These are phyloP conservation scores for Anaspis maculata DNA, from an alignment of 2,888 invertebrate genomes.

Conservation along the genomic window DNA sequence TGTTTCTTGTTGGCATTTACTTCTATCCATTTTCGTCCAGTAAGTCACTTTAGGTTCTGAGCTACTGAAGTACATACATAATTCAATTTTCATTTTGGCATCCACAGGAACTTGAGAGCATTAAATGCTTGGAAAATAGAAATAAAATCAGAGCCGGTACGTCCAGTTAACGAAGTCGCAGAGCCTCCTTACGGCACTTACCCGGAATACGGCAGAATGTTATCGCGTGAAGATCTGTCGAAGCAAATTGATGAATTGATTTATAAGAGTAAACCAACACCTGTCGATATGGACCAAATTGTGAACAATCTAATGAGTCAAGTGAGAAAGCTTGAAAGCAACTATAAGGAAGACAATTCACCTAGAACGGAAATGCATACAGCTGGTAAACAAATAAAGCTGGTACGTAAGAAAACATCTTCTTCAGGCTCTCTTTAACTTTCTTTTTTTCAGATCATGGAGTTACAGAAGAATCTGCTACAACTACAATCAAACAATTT, in stretches of 20 bases:
- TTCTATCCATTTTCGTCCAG: no score
- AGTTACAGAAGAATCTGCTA: slow-evolving; percentile 28
- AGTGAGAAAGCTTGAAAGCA: slow-evolving; percentile 32
- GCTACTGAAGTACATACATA: no score
- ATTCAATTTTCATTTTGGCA: no score
- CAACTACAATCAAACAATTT: slow-evolving; percentile 22
- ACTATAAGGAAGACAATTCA: slow-evolving; percentile 28
- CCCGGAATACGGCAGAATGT: slow-evolving; percentile 47
- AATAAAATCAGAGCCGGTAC: slow-evolving; percentile 23
- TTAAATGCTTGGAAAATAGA: slow-evolving; percentile 48
- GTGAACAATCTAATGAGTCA: slow-evolving; percentile 39
- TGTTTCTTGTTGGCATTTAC: no score
- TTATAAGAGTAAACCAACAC: slow-evolving; percentile 30
- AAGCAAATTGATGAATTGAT: slow-evolving; percentile 26
- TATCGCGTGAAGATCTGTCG: slow-evolving; percentile 39
- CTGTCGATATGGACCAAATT: slow-evolving; percentile 39
- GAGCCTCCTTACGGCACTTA: slow-evolving; percentile 49
- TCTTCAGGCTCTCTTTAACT: background rate
- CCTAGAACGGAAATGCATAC: slow-evolving; percentile 49
- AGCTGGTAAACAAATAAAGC: slow-evolving; percentile 50
- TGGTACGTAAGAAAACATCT: slow-evolving; percentile 37
- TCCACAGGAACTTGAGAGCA: slow-evolving; percentile 42
- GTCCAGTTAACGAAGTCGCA: slow-evolving; percentile 6
- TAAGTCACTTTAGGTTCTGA: no score
- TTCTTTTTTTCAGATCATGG: slow-evolving; percentile 27